Conservation (phyloP, 2,113 vertebrate genomes). For the Ophiodon elongatus region DNA sequence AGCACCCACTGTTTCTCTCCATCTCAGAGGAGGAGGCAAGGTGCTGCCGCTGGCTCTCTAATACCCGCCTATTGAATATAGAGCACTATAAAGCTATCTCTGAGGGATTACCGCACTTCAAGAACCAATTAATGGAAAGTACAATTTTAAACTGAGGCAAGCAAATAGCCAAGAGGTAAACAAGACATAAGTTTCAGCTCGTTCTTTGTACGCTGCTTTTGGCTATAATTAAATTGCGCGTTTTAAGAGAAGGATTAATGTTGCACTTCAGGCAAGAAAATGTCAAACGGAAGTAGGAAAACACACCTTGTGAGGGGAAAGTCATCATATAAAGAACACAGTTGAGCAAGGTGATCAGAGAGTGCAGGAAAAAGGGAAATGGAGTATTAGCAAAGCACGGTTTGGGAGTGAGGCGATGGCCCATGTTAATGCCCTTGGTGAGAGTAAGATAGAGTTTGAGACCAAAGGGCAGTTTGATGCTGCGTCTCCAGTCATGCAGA, state of each 20-base stretch:
- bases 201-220: constrained; percentile 23
- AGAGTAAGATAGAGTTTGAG: neutral
- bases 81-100: constrained; percentile 65
- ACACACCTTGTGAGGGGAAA: constrained; percentile 17
- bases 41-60: constrained; percentile 68
- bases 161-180: constrained; percentile 73
- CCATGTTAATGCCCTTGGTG: neutral
- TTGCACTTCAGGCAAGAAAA: constrained; percentile 16
- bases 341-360: constrained; percentile 3
- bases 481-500: constrained; percentile 36
- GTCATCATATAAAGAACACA: neutral
- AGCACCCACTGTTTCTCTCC: constrained; percentile 79
- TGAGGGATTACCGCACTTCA: constrained; percentile 65
- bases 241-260: constrained; percentile 56
- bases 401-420: neutral
- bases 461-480: neutral
- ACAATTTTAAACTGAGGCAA: constrained; percentile 64
- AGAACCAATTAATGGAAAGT: constrained; percentile 74
- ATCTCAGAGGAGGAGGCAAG: constrained; percentile 74
- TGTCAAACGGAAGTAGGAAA: constrained; percentile 12
- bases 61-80: constrained; percentile 65
- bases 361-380: constrained; percentile 25
- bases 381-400: neutral
- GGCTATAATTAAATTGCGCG: constrained; percentile 56
- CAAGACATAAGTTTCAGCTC: constrained; percentile 40